A percentile compares a stretch with the other conserved stretches of the same genome.
Conservation (phyloP, 2,888 invertebrate species). For the Cephus spinipes region DNA sequence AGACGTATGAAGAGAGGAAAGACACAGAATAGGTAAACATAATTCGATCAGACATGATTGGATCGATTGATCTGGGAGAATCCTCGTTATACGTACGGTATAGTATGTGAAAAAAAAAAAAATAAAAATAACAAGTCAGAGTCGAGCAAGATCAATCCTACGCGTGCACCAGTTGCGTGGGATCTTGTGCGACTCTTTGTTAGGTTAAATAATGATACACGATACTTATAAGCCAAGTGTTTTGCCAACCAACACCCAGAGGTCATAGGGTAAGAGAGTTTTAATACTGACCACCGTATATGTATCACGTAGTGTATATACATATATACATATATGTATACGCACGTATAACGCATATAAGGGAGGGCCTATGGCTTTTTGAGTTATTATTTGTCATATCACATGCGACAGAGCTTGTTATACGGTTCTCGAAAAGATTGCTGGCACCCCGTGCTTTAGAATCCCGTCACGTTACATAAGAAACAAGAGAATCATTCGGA, state of each 20-base stretch:
- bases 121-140: conserved; percentile 9
- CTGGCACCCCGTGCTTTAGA: conserved; percentile 53
- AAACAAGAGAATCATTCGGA: conserved; percentile 55
- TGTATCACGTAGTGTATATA: conserved; percentile 7
- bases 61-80: not conserved
- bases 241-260: no score
- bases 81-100: conserved; percentile 11
- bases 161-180: no score
- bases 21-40: not conserved
- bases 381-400: conserved; percentile 43
- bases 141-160: not conserved
- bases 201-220: no score
- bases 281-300: no score
- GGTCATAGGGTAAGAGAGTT: no score
- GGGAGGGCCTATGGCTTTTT: no score
- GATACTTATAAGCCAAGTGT: no score
- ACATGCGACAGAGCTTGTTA: conserved; percentile 45
- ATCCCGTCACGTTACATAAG: conserved; percentile 42
- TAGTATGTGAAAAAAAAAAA: not conserved
- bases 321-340: conserved; percentile 12
- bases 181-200: no score
- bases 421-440: conserved; percentile 45
- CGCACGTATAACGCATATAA: conserved; percentile 22
- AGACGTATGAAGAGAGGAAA: conserved; percentile 12
- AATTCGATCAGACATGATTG: no score